phyloP scores from a whole-genome alignment of 2,113 vertebrate genomes.

The Crotalus horridus region DNA sequence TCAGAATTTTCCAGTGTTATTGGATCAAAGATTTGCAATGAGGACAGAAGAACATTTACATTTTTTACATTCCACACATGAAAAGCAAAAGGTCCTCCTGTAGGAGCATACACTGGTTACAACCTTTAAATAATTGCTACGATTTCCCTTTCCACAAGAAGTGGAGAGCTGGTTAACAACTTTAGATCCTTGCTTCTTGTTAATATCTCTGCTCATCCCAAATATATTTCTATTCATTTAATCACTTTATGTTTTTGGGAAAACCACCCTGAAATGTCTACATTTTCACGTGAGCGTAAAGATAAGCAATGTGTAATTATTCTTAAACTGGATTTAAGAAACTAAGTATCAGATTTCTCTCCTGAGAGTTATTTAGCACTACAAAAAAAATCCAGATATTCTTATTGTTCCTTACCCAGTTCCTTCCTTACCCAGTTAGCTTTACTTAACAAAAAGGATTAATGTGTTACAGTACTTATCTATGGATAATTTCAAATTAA shows the following conservation, averaged over 20 bases:
- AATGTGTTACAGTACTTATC: not conserved
- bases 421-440: not conserved
- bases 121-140: not conserved
- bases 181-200: not conserved
- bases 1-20: not conserved
- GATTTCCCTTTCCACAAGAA: not conserved
- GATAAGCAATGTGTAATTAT: not conserved
- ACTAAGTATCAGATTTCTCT: not conserved
- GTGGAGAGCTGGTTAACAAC: not conserved
- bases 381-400: not conserved
- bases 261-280: not conserved
- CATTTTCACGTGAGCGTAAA: not conserved
- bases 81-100: not conserved
- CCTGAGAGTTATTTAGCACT: not conserved
- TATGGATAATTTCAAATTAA: not conserved
- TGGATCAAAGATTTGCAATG: not conserved
- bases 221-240: not conserved
- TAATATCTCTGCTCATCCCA: not conserved
- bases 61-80: not conserved
- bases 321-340: not conserved
- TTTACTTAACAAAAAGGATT: not conserved
- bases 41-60: not conserved
- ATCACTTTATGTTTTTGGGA: not conserved
- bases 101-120: not conserved
- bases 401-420: not conserved